These are phyloP conservation scores for Pissodes strobi DNA, from an alignment of 1,140 invertebrate genomes.

Conservation along the genomic window DNA sequence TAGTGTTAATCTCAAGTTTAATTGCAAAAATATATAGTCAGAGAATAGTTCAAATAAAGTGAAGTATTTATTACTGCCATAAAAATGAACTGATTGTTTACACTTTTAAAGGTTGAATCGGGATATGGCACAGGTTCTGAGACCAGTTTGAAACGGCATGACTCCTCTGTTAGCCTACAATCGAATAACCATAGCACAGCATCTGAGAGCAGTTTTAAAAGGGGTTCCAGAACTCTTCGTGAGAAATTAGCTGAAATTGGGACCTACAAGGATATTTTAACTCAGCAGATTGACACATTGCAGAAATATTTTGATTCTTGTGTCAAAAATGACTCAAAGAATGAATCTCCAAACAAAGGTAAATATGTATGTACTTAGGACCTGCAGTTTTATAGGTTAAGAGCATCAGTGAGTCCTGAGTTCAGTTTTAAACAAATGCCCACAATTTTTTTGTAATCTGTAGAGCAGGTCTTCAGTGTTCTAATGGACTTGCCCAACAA, in stretches of 20 bases:
- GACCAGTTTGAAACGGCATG: slow-evolving; percentile 89
- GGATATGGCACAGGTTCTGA: slow-evolving; percentile 90
- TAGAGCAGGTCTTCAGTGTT: too few species aligned
- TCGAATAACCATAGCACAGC: slow-evolving; percentile 87
- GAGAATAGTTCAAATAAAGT: too few species aligned
- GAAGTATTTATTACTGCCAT: too few species aligned
- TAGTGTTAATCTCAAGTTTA: too few species aligned
- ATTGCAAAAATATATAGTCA: too few species aligned
- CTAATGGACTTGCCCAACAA: too few species aligned
- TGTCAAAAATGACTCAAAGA: slow-evolving; percentile 60
- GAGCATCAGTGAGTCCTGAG: too few species aligned
- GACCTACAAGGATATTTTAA: slow-evolving; percentile 91
- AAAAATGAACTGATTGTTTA: too few species aligned
- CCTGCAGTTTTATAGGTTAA: too few species aligned
- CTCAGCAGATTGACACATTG: slow-evolving; percentile 87
- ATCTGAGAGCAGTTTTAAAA: slow-evolving; percentile 79
- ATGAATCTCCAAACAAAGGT: slow-evolving; percentile 50
- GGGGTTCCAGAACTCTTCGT: slow-evolving; percentile 73
- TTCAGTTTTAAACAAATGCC: too few species aligned
- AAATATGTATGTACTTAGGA: not conserved
- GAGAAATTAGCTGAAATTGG: slow-evolving; percentile 95
- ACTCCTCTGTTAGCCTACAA: slow-evolving; percentile 89
- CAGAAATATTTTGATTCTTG: slow-evolving; percentile 82
- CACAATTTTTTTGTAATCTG: too few species aligned
- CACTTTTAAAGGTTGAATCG: slow-evolving; percentile 76